These are phyloP conservation scores for Cistogaster globosa DNA, from an alignment of 2,888 invertebrate species.

Conservation along the genomic window DNA sequence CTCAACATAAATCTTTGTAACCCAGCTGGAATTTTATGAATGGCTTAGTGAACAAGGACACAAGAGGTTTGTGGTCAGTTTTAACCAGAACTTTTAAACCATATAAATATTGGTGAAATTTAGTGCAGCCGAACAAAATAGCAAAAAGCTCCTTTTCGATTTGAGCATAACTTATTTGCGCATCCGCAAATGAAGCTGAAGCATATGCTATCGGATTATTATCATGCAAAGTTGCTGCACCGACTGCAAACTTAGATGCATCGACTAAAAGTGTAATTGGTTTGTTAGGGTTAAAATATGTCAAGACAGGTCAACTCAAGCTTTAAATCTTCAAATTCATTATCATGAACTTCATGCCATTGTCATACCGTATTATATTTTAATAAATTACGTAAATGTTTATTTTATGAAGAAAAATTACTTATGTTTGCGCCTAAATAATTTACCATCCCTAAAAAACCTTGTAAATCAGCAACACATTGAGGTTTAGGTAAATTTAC, in stretches of 20 bases:
- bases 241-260: slow-evolving; percentile 12
- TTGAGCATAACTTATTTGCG: slow-evolving; percentile 56
- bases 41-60: slow-evolving; percentile 47
- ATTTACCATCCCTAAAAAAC: slow-evolving; percentile 67
- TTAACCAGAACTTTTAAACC: slow-evolving; percentile 42
- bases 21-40: too few species aligned
- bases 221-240: slow-evolving; percentile 42
- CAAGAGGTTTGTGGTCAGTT: slow-evolving; percentile 55
- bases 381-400: slow-evolving; percentile 41
- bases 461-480: slow-evolving; percentile 36
- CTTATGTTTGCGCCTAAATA: slow-evolving; percentile 56
- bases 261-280: too few species aligned
- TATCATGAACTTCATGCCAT: slow-evolving; percentile 38
- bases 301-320: slow-evolving; percentile 42
- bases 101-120: slow-evolving; percentile 41
- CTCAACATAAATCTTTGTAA: too few species aligned
- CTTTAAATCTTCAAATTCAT: slow-evolving; percentile 63
- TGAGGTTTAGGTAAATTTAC: slow-evolving; percentile 17
- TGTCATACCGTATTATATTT: too few species aligned
- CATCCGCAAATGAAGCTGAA: slow-evolving; percentile 42
- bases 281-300: slow-evolving; percentile 28
- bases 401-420: too few species aligned
- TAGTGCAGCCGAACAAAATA: slow-evolving; percentile 1
- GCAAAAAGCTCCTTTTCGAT: neutral
- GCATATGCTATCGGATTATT: slow-evolving; percentile 52